Evolutionary conservation across 1,140 invertebrate species (phyloP).

Genomic region (Acromyrmex echinatior): DNA sequence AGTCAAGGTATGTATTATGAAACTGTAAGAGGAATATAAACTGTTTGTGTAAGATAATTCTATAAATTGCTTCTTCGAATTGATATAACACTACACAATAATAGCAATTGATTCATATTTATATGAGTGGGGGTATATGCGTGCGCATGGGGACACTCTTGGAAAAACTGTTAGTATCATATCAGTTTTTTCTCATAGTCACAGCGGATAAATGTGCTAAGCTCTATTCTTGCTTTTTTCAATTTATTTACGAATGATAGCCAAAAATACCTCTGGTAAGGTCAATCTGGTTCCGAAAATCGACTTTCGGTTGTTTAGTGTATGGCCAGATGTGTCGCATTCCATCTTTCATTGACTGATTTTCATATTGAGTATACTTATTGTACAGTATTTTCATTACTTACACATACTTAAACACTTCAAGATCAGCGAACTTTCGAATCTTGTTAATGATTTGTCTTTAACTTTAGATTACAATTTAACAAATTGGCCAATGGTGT

Average conservation of each 20-base stretch:
- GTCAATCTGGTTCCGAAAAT: slow-evolving; percentile 12
- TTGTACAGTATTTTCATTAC: not conserved
- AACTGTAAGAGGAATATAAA: not conserved
- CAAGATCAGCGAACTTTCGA: not conserved
- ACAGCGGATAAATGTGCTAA: not conserved
- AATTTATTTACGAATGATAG: slow-evolving; percentile 20
- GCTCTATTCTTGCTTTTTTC: not conserved
- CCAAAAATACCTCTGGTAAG: not conserved
- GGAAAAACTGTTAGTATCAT: not conserved
- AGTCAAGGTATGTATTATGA: not conserved
- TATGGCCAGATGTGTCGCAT: slow-evolving; percentile 29
- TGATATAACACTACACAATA: slow-evolving; percentile 1
- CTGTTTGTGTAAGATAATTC: not conserved
- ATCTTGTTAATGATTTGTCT: not conserved
- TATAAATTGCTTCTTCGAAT: not conserved
- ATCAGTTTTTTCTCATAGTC: slow-evolving; percentile 8
- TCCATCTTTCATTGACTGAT: not conserved
- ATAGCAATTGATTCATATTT: slow-evolving; percentile 16
- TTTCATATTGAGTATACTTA: not conserved
- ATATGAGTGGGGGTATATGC: not conserved
- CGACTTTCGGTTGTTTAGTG: slow-evolving; percentile 7
- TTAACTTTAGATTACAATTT: not conserved
- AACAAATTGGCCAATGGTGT: not conserved
- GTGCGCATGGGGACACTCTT: not conserved
- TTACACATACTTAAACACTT: not conserved